Conservation (phyloP, 2,797 vertebrate species). For the Lateolabrax maculatus region DNA sequence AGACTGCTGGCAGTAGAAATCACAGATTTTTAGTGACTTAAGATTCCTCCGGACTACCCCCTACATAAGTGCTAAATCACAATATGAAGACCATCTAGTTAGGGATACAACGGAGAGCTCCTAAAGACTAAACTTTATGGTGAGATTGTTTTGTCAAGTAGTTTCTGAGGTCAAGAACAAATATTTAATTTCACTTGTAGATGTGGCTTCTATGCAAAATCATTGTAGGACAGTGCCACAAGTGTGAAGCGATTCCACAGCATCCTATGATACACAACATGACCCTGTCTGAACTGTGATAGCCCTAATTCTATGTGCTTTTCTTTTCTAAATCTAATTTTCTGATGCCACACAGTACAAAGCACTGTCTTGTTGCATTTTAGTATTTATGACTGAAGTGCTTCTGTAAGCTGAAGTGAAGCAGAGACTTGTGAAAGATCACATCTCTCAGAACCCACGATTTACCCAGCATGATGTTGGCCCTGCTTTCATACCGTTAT, state of each 20-base stretch:
- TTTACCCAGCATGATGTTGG: slow-evolving; percentile 46
- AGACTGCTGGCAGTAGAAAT: no score
- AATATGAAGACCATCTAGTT: no score
- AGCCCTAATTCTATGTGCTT: background rate
- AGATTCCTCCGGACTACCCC: no score
- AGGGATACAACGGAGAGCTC: background rate
- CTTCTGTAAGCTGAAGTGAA: slow-evolving; percentile 29
- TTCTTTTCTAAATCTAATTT: background rate
- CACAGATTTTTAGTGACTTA: no score
- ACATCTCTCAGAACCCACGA: slow-evolving; percentile 47
- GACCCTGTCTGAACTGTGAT: background rate
- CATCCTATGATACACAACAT: background rate
- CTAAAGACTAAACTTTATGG: background rate
- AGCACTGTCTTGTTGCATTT: background rate
- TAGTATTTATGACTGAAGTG: slow-evolving; percentile 19
- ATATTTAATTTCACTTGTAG: background rate
- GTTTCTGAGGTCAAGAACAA: background rate
- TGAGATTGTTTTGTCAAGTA: background rate
- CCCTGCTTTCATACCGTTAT: slow-evolving; percentile 28
- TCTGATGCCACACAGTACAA: background rate
- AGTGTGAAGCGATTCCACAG: background rate
- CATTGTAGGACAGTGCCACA: background rate
- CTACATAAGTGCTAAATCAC: no score
- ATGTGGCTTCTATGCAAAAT: background rate
- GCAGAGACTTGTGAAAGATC: slow-evolving; percentile 39